Percentiles rank a stretch among this genome's conserved stretches.
Conservation (phyloP, 2,797 vertebrate species). For the Bucorvus abyssinicus region DNA sequence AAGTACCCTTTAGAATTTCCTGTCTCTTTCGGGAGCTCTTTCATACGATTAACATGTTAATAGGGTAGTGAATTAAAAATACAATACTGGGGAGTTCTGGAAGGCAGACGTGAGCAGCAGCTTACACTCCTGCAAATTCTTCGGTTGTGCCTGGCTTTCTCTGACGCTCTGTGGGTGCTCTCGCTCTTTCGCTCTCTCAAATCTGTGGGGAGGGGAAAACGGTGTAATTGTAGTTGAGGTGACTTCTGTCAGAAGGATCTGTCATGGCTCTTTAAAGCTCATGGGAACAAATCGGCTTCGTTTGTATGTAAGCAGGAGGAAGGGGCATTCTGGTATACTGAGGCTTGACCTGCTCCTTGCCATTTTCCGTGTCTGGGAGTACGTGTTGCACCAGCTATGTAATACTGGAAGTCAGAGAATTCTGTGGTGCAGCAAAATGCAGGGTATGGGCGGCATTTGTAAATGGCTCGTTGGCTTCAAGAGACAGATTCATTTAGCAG, state of each 20-base stretch:
- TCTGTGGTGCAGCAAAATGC: not conserved
- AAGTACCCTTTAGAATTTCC: not conserved
- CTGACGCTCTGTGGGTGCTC: not conserved
- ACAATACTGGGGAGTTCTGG: not conserved
- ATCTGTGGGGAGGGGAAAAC: not conserved
- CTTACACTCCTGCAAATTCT: conserved; percentile 47
- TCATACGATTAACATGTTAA: not conserved
- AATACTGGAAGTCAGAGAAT: not conserved
- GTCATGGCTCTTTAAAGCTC: conserved; percentile 52
- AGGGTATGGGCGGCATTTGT: conserved; percentile 19
- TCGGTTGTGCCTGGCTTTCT: conserved; percentile 31
- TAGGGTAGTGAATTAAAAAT: conserved; percentile 3
- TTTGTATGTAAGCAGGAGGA: conserved; percentile 14
- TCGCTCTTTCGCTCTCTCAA: not conserved
- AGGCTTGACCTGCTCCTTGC: conserved; percentile 27
- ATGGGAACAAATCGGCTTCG: conserved; percentile 42
- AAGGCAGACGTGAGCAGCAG: conserved; percentile 19
- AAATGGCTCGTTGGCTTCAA: not conserved
- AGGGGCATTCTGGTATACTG: not conserved
- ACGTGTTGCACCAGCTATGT: not conserved
- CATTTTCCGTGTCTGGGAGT: not conserved
- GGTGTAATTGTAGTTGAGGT: conserved; percentile 34
- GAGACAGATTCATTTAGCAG: not conserved
- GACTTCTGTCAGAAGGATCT: conserved; percentile 57
- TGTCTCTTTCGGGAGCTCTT: not conserved